phyloP scores from a whole-genome alignment of 2,888 invertebrate species.

The Monochamus alternatus region DNA sequence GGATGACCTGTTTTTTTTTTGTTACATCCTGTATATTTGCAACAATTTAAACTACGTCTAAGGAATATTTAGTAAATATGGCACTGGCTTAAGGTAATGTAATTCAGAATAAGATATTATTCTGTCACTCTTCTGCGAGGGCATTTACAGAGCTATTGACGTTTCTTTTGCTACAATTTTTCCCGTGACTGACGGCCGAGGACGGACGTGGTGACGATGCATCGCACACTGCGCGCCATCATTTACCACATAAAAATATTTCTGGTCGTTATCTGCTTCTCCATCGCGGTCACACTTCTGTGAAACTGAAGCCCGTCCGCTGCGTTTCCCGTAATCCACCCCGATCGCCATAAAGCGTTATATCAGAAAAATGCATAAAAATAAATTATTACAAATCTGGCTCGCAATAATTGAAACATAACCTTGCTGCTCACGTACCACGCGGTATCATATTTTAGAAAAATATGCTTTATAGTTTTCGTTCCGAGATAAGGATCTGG shows the following conservation, averaged over 20 bases:
- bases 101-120: too few species aligned
- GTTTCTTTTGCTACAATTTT: too few species aligned
- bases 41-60: too few species aligned
- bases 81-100: too few species aligned
- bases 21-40: too few species aligned
- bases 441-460: conserved; percentile 47
- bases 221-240: not conserved
- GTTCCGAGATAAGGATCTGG: conserved; percentile 45
- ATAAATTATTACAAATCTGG: conserved; percentile 57
- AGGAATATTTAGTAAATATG: too few species aligned
- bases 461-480: conserved; percentile 46
- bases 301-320: conserved; percentile 35
- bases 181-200: too few species aligned
- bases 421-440: conserved; percentile 52
- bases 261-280: not conserved
- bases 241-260: conserved; percentile 8
- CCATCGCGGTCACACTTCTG: conserved; percentile 42
- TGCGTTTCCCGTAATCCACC: conserved; percentile 45
- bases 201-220: not conserved
- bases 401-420: conserved; percentile 56
- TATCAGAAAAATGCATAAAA: conserved; percentile 55
- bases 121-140: too few species aligned
- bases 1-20: too few species aligned
- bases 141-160: too few species aligned
- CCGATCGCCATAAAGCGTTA: conserved; percentile 48